Percentiles rank a stretch among this genome's conserved stretches.
phyloP scores from a whole-genome alignment of 2,888 invertebrate species.

The Amaurobius ferox region DNA sequence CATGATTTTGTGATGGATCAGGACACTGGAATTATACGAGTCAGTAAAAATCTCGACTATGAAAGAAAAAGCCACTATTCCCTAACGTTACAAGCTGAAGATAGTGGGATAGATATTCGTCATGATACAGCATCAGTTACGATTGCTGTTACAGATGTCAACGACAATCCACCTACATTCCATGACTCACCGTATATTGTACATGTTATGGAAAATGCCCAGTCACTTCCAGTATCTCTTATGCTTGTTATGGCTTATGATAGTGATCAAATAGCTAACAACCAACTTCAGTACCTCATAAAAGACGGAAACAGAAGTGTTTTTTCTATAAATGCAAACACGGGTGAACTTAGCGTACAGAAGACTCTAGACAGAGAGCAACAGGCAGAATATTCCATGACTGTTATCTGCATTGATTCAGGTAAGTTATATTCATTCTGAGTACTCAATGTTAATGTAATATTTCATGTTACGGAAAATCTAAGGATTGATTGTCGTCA shows the following conservation, averaged over 20 bases:
- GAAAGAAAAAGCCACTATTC: constrained; percentile 91
- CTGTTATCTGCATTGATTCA: constrained; percentile 94
- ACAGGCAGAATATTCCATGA: constrained; percentile 89
- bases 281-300: constrained; percentile 93
- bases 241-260: constrained; percentile 89
- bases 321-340: constrained; percentile 93
- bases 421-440: constrained; percentile 83
- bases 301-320: constrained; percentile 91
- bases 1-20: constrained; percentile 94
- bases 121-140: constrained; percentile 85
- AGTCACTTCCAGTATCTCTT: constrained; percentile 82
- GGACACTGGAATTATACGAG: constrained; percentile 92
- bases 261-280: constrained; percentile 92
- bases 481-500: too few species aligned
- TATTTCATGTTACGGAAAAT: too few species aligned
- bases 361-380: constrained; percentile 89
- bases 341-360: constrained; percentile 91
- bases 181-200: constrained; percentile 95
- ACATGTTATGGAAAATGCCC: constrained; percentile 90
- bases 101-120: constrained; percentile 80
- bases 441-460: too few species aligned
- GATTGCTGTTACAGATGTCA: constrained; percentile 91
- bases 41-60: constrained; percentile 94
- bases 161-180: constrained; percentile 95
- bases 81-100: constrained; percentile 89